phyloP scores from a whole-genome alignment of 2,113 vertebrate species.

The Gracilinanus agilis region DNA sequence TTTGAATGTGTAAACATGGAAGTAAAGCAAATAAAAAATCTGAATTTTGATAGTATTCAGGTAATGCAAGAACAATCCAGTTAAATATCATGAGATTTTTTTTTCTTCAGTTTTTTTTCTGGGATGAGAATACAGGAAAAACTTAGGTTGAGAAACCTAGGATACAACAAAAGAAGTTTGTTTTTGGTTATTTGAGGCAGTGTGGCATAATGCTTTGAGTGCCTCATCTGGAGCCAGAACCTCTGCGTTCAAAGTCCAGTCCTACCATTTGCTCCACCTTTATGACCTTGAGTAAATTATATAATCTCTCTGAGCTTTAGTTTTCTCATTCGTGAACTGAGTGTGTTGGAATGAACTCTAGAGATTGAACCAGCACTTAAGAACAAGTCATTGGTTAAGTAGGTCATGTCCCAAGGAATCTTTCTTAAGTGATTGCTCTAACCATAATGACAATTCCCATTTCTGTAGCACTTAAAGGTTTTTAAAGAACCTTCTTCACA shows the following conservation, averaged over 20 bases:
- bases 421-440: too few species aligned
- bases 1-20: too few species aligned
- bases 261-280: neutral
- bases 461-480: neutral
- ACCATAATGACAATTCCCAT: neutral
- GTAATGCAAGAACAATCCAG: neutral
- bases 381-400: neutral
- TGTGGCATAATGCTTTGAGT: neutral
- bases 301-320: neutral
- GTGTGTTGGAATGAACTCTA: neutral
- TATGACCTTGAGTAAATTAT: neutral
- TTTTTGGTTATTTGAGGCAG: neutral
- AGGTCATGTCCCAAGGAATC: neutral
- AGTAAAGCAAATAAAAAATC: conserved; percentile 40
- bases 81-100: neutral
- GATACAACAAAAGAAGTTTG: neutral
- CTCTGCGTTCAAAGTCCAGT: neutral
- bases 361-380: neutral
- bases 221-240: neutral
- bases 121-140: neutral
- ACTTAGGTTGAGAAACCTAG: conserved; percentile 35
- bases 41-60: conserved; percentile 36
- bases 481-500: neutral
- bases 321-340: neutral
- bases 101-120: conserved; percentile 5